These are phyloP conservation scores for Malthinus flaveolus DNA, from an alignment of 2,888 invertebrate genomes.

Conservation along the genomic window DNA sequence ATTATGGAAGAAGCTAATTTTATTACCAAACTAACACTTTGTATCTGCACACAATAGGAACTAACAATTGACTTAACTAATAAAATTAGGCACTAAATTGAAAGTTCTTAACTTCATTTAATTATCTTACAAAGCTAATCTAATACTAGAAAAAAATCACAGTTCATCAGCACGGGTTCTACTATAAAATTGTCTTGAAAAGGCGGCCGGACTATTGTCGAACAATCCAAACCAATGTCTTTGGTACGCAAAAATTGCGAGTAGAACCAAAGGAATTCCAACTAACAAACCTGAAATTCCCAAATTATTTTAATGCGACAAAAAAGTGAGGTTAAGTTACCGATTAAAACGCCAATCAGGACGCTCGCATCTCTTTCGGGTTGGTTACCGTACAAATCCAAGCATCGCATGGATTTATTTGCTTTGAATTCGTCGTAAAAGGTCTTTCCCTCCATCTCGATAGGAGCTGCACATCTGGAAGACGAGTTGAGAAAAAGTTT, in stretches of 20 bases:
- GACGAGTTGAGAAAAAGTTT: constrained; percentile 16
- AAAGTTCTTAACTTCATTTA: neutral
- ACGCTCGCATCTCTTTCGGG: constrained; percentile 72
- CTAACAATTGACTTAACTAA: neutral
- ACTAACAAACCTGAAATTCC: constrained; percentile 63
- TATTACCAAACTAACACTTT: neutral
- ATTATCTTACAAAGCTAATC: neutral
- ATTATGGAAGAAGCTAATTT: neutral
- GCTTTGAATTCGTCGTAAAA: constrained; percentile 62
- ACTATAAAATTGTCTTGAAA: constrained; percentile 73
- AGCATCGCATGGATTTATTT: constrained; percentile 65
- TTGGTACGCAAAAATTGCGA: constrained; percentile 63
- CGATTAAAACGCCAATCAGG: constrained; percentile 70
- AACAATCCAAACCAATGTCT: constrained; percentile 66
- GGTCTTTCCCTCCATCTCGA: constrained; percentile 63
- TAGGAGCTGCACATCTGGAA: constrained; percentile 67
- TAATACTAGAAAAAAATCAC: constrained; percentile 10
- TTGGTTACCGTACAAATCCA: constrained; percentile 65
- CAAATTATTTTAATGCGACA: neutral
- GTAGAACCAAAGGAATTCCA: constrained; percentile 68
- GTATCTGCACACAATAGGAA: neutral
- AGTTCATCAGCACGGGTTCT: constrained; percentile 23
- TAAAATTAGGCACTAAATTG: neutral
- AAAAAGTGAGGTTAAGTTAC: constrained; percentile 45
- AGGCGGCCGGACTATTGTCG: constrained; percentile 61